Conservation (phyloP, 2,797 vertebrate species). For the Pogonophryne albipinna region DNA sequence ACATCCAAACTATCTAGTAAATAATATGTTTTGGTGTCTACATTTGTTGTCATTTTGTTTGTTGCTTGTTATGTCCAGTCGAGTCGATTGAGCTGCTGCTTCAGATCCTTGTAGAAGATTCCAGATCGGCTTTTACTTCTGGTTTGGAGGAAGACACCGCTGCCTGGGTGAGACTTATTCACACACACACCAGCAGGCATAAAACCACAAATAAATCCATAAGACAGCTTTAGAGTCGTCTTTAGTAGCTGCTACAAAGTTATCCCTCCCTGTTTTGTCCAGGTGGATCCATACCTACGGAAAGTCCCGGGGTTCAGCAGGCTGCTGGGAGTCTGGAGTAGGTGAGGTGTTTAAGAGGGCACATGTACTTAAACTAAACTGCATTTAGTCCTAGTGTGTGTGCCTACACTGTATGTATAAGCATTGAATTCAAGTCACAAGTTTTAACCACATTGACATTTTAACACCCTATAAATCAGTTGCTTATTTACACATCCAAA, state of each 20-base stretch:
- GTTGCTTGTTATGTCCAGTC: constrained; percentile 65
- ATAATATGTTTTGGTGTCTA: not conserved
- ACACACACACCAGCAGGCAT: not conserved
- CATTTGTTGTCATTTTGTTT: not conserved
- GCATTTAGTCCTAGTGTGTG: not conserved
- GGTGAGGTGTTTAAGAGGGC: constrained; percentile 61
- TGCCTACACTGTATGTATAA: not conserved
- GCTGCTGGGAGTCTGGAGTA: constrained; percentile 82
- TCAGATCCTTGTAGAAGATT: constrained; percentile 80
- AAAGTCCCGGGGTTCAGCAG: constrained; percentile 80
- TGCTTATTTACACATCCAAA: not conserved
- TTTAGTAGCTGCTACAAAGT: not conserved
- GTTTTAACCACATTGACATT: not conserved
- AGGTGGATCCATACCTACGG: constrained; percentile 80
- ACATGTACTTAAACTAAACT: not conserved
- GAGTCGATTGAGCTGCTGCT: constrained; percentile 82
- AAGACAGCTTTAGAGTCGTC: not conserved
- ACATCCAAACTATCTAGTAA: not conserved
- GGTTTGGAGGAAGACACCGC: constrained; percentile 66
- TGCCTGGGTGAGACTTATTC: constrained; percentile 67
- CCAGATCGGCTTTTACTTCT: constrained; percentile 29
- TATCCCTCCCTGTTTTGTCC: constrained; percentile 23
- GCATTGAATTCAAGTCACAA: not conserved
- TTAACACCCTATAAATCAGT: not conserved
- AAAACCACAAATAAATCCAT: not conserved